Conservation (phyloP, 2,113 vertebrate genomes). For the Pelecanus crispus region DNA sequence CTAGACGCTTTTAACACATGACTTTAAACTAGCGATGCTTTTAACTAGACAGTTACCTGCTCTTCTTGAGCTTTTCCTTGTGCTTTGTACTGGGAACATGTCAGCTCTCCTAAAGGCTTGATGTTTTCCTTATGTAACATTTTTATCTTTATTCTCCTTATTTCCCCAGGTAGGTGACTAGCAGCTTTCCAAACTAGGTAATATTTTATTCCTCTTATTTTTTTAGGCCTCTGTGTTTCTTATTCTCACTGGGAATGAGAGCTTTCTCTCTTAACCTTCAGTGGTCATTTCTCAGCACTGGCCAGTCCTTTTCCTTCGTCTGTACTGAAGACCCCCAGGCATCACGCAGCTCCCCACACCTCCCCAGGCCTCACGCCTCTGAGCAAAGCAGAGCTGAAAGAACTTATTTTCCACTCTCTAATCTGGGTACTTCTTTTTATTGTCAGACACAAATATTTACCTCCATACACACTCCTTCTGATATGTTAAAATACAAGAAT, state of each 20-base stretch:
- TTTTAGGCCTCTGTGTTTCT: neutral
- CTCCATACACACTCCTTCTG: neutral
- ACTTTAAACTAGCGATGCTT: neutral
- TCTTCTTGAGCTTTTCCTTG: neutral
- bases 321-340: neutral
- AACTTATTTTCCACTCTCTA: neutral
- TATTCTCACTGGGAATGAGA: neutral
- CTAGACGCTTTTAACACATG: neutral
- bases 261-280: neutral
- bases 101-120: neutral
- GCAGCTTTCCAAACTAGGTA: neutral
- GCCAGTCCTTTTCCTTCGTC: neutral
- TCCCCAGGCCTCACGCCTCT: no score
- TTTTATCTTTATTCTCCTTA: neutral
- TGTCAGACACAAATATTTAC: neutral
- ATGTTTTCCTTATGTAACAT: neutral
- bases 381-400: neutral
- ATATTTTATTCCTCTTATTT: neutral
- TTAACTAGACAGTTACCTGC: neutral
- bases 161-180: neutral
- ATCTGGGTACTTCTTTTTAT: no score
- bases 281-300: no score
- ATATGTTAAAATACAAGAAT: neutral
- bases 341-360: fast-evolving
- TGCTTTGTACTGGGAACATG: neutral